Conservation (phyloP, 2,888 invertebrate genomes). For the Macrostomum cliftonense region DNA sequence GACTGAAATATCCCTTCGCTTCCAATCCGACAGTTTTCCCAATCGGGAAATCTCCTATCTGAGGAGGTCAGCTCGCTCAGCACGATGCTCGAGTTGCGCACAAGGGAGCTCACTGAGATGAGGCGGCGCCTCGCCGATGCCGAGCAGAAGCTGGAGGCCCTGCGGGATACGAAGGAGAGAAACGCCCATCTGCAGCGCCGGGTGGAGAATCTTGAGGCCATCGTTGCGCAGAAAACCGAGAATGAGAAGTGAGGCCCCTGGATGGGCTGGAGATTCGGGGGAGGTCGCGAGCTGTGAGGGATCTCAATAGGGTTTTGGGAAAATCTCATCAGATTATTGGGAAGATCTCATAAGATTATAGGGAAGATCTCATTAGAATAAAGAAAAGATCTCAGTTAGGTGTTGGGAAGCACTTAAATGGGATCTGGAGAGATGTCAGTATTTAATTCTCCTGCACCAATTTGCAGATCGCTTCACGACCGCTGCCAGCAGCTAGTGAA, state of each 20-base stretch:
- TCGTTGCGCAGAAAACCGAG: slow-evolving; percentile 50
- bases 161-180: slow-evolving; percentile 43
- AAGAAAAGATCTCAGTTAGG: no score
- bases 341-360: no score
- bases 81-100: slow-evolving; percentile 67
- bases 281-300: no score
- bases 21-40: no score
- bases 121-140: slow-evolving; percentile 30
- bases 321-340: no score
- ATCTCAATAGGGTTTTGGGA: no score
- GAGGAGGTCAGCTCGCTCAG: slow-evolving; percentile 63
- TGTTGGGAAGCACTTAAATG: no score
- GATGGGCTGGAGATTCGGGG: no score
- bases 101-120: slow-evolving; percentile 61
- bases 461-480: slow-evolving; percentile 45
- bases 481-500: slow-evolving; percentile 51
- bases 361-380: no score
- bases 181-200: slow-evolving; percentile 59
- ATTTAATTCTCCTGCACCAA: no score
- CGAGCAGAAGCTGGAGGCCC: slow-evolving; percentile 38
- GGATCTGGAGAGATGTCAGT: no score
- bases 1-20: no score
- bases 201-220: slow-evolving; percentile 64
- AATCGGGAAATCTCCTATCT: slow-evolving; percentile 41
- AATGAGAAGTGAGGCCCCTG: slow-evolving; percentile 53